phyloP scores from a whole-genome alignment of 1,140 invertebrate genomes.

The Leptonema lineaticorne region DNA sequence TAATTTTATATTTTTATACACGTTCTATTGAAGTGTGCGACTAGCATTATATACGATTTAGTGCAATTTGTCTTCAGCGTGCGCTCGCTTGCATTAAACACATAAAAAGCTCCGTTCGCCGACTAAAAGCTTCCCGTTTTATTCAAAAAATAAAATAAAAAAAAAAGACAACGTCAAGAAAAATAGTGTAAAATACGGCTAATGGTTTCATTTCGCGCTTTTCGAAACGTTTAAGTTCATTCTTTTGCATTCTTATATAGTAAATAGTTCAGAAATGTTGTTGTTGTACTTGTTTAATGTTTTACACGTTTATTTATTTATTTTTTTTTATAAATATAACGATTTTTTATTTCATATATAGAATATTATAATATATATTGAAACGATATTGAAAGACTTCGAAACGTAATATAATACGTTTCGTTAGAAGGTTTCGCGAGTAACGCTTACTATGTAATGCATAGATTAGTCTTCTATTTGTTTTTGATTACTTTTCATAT shows the following conservation, averaged over 20 bases:
- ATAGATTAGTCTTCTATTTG: too few relatives aligned
- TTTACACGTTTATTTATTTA: neutral
- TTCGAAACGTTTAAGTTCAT: neutral
- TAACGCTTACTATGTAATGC: neutral
- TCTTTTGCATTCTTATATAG: neutral
- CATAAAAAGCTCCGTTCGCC: neutral
- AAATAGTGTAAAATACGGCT: conserved; percentile 1
- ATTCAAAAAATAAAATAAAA: too few relatives aligned
- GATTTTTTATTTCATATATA: too few relatives aligned
- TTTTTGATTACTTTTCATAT: too few relatives aligned
- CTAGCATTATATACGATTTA: too few relatives aligned
- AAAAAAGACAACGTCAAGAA: neutral
- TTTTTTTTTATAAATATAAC: too few relatives aligned
- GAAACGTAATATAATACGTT: conserved; percentile 5
- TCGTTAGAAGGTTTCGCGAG: conserved; percentile 6
- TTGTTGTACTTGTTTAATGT: neutral
- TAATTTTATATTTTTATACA: too few relatives aligned
- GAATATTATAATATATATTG: too few relatives aligned
- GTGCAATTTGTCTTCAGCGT: too few relatives aligned
- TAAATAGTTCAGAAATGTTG: too few relatives aligned
- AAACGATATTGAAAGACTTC: neutral
- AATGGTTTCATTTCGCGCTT: neutral
- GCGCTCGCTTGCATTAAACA: neutral
- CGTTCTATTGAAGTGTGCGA: too few relatives aligned
- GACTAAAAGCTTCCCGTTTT: conserved; percentile 4